Base-by-base conservation (phyloP, 2,113 vertebrate genomes). In the Clarias gariepinus region DNA sequence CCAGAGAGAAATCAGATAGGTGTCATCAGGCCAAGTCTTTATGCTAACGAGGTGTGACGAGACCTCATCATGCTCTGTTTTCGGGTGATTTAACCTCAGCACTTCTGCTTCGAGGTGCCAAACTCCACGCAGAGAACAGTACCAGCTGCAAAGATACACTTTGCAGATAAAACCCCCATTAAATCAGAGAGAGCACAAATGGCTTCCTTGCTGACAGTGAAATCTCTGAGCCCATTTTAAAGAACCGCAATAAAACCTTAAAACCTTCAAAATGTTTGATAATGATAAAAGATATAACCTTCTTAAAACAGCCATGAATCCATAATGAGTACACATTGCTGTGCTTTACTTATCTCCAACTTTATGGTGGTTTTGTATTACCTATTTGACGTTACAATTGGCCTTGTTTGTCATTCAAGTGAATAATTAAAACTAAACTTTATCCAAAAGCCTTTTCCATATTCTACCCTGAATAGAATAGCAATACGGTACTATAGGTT, bases 1-100 rank as follows among this genome's bases (percentile, higher is more conserved):
- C 64, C 83, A 61, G 55, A 36, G 28, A 21, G 28, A 86, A 86
- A 61, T 79, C 15, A 64, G 71, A 79, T 82, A 82, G 79, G 53
- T 85, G 86, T 83, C 86, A 13, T 69, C 60, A 52, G 15, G 30
- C 80, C 41, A 79, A 66, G 64, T 85, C 84, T 63, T 73, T 85
- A 87, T 79, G 84, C 86, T 88, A 86, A 89, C 68, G 57, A 86
- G 84, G 85, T 89, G 82, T 78, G 79, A 76, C 58, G 21, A 77
- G 76, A 64, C 83, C 30, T 82, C 69, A 78, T 87, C 78, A 82
- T 30, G n/a, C 68, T 86, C 84, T 41, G 74, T 88, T 81, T 58
- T 53, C 61, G 73, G 83, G 63, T 83, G 83, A 81, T 82, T 63
- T 11, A n/a, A 82, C 16, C 19, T 74, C 82, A 87, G 82, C 66